Evolutionary conservation across 2,888 invertebrate species (phyloP).

Genomic region (Platycnemis pennipes): DNA sequence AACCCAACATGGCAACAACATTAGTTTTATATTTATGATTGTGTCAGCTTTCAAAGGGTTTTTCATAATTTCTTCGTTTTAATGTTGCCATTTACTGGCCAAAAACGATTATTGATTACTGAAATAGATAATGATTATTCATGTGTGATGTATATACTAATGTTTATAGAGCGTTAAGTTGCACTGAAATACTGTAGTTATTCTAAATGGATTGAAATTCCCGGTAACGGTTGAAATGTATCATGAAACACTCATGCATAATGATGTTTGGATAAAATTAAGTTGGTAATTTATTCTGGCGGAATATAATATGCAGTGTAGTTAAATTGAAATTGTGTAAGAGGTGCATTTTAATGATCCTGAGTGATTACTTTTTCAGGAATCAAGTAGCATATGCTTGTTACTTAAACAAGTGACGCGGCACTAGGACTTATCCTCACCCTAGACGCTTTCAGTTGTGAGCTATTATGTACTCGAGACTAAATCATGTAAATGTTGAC

Average conservation of each 20-base stretch:
- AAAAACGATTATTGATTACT: not conserved
- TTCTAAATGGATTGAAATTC: no score
- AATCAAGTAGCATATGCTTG: conserved; percentile 61
- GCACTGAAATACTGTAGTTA: not conserved
- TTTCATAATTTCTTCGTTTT: not conserved
- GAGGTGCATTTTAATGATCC: not conserved
- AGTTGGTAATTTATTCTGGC: no score
- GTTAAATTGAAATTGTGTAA: not conserved
- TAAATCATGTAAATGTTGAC: not conserved
- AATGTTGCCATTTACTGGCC: not conserved
- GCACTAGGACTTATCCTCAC: conserved; percentile 31
- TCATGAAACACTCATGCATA: no score
- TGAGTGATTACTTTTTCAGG: conserved; percentile 1
- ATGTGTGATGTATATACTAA: not conserved
- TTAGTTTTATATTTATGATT: not conserved
- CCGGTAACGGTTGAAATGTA: no score
- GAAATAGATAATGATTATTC: not conserved
- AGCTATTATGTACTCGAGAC: conserved; percentile 54
- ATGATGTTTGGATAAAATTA: no score
- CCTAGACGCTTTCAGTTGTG: not conserved
- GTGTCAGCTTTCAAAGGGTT: not conserved
- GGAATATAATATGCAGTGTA: no score
- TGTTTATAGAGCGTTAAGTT: not conserved
- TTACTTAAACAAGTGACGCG: conserved; percentile 32
- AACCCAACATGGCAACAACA: conserved; percentile 66